Base-by-base conservation (phyloP, 2,113 vertebrate genomes). In the Saguinus midas region DNA sequence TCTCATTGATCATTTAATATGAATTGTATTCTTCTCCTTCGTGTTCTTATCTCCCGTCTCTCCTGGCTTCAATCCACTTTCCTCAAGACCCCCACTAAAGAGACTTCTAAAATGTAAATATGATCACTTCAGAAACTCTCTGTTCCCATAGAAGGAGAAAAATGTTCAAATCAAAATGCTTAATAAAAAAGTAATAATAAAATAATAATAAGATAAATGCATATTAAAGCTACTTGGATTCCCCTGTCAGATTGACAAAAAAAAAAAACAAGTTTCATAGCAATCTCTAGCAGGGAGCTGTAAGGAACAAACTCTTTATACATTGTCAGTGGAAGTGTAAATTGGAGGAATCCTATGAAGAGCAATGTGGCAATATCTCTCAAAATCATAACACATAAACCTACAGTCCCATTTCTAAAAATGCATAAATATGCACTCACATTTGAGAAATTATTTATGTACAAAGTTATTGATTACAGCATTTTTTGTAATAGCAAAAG, bases 141-240 rank as follows among this genome's bases (percentile, higher is more conserved):
- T 50, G 18, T 23, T 79, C 32, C 43, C 58, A 58, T 64, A 78
- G 75, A 82, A 84, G 43, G 25, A 89, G 58, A 90, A 66, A 73
- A 70, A 92, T 80, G 55, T 70, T 80, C 61, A 83, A 50, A 27
- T 94, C 58, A 70, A 96, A 93, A 86, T 40, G 29, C 70, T 94
- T 52, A 52, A 75, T 50, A 57, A 87, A 88, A 85, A n/a, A 58
- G 55, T n/a, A 96, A 79, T n/a, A 96, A 79, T 9, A 43, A 45
- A 27, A 45, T 14, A 48, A 64, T 50, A 55, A 57, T 25, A 50
- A 87, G 50, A 91, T 4, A 85, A 96, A 52, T 11, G 12, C 10
- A 21, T 27, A 50, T 10, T 50, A 43, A 92, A 92, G 40, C 6
- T 8, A 25, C 37, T 9, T 37, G 52, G 64, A 52, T 66, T 92